Conservation (phyloP, 2,888 invertebrate species). For the Synergus japonicus region DNA sequence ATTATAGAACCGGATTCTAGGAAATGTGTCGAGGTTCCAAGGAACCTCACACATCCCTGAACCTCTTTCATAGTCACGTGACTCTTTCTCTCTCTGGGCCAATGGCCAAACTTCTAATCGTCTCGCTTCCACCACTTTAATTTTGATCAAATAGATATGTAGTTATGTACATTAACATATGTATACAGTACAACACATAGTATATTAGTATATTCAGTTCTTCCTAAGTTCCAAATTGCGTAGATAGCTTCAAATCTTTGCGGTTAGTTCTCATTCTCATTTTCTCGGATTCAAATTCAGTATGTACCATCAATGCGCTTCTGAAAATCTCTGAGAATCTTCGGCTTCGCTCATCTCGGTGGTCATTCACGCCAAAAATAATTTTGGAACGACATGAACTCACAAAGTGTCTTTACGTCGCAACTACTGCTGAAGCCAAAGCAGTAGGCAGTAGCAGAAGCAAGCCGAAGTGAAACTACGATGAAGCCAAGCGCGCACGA, state of each 20-base stretch:
- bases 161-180: not conserved
- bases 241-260: not conserved
- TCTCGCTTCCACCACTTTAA: not conserved
- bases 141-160: too few relatives aligned
- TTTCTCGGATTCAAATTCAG: not conserved
- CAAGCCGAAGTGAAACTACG: not conserved
- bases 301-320: not conserved
- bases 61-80: not conserved
- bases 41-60: not conserved
- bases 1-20: conserved; percentile 4
- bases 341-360: conserved; percentile 42
- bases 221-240: not conserved
- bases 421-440: not conserved
- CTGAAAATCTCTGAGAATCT: not conserved
- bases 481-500: not conserved
- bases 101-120: not conserved
- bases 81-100: not conserved
- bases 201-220: not conserved
- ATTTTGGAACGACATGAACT: conserved; percentile 42
- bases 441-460: too few relatives aligned
- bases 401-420: not conserved
- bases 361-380: conserved; percentile 63
- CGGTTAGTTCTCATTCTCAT: not conserved
- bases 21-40: not conserved
- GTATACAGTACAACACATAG: not conserved